phyloP scores from a whole-genome alignment of 1,140 invertebrate genomes.

The Andricus grossulariae region DNA sequence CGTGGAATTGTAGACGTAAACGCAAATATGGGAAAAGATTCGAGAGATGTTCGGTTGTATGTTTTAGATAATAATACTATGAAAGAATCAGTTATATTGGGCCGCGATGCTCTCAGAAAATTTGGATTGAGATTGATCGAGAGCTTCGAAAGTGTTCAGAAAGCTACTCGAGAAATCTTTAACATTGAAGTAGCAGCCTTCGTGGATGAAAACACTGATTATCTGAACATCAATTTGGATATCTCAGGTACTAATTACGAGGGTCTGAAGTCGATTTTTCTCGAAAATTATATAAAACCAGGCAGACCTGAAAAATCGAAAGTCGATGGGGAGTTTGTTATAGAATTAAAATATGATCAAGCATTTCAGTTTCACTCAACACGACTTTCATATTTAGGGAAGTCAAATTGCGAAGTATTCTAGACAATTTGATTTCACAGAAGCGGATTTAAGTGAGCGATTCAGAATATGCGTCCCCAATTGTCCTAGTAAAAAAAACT shows the following conservation, averaged over 20 bases:
- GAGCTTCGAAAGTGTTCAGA: neutral
- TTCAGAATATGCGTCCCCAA: constrained; percentile 28
- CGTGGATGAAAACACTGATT: neutral
- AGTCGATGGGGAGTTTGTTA: constrained; percentile 25
- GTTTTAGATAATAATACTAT: constrained; percentile 40
- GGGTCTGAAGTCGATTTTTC: neutral
- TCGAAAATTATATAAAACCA: neutral
- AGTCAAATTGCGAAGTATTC: neutral
- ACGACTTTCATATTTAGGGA: neutral
- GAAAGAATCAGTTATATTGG: constrained; percentile 32
- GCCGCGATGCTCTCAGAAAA: constrained; percentile 17
- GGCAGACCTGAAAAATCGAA: neutral
- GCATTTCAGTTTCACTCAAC: constrained; percentile 29
- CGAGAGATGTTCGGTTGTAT: constrained; percentile 18
- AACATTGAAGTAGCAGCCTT: too few species aligned
- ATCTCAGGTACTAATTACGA: neutral
- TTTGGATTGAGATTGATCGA: constrained; percentile 30
- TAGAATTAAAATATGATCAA: constrained; percentile 19
- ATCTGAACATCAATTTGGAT: neutral
- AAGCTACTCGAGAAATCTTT: neutral
- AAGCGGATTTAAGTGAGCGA: neutral
- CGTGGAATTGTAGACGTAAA: constrained; percentile 3
- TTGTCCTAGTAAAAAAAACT: constrained; percentile 33
- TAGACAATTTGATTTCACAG: neutral
- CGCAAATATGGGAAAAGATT: neutral